Evolutionary conservation across 2,113 vertebrate species (phyloP), one percentile per base, ranked within the genome.

Genomic region (Athene cunicularia): DNA sequence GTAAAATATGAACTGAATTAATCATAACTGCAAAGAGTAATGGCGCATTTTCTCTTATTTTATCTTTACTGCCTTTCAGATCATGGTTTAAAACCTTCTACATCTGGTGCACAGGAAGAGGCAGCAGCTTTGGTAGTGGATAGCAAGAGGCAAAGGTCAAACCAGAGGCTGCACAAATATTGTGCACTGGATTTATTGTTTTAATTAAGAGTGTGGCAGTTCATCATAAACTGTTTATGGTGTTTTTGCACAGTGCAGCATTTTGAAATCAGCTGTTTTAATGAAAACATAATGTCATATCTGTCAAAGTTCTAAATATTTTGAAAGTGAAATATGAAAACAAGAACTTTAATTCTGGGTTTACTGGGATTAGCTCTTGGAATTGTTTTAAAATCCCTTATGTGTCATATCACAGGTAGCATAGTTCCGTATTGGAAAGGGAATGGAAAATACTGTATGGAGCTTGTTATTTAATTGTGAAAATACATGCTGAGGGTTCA

Each of bases 171-270:
- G 98, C 98, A 97, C 98, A 98, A 98, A 98, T 98, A 99, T 98
- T 98, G 98, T 97, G 93, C 80, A 79, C 96, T 98, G 98, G 98
- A 99, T 99, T 99, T 99, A 99, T 99, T 98, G 99, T 99, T 99
- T 99, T 99, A 99, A 99, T 99, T 99, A 99, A 99, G 98, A 98
- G 97, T 89, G 95, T 98, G 98, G 98, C 98, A 99, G 98, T 99
- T 98, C 98, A 99, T 99, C 99, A 99, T 99, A 99, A 98, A 99
- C 98, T 98, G 98, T 99, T 99, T 99, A 99, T 99, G 98, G 98
- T 97, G 98, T 98, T 98, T 98, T 98, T 98, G 98, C 98, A 98
- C 98, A 98, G 98, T 97, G 98, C 98, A 98, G 98, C 98, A 96
- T 98, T 98, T 98, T 98, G 98, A 98, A 98, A 98, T 98, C 98